Conservation (phyloP, 2,797 vertebrate species). For the Pogonophryne albipinna region DNA sequence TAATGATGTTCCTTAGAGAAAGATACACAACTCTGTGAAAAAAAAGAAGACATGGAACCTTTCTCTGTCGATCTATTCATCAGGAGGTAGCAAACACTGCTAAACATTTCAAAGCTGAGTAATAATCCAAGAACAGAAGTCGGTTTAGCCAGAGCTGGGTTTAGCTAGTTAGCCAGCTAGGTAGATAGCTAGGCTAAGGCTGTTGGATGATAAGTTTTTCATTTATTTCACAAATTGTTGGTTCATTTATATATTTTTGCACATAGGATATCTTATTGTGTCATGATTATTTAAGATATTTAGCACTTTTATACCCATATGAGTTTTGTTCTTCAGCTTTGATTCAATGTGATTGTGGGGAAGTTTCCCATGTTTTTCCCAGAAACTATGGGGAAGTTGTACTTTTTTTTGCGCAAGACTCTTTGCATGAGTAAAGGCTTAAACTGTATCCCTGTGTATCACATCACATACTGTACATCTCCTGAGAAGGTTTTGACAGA, state of each 20-base stretch:
- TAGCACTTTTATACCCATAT: not conserved
- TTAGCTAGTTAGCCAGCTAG: no score
- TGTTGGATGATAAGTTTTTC: no score
- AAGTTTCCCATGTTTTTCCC: slow-evolving; percentile 50
- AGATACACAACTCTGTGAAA: no score
- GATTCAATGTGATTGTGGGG: not conserved
- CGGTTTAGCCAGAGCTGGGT: no score
- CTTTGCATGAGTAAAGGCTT: not conserved
- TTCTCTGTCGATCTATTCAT: no score
- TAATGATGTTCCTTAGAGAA: no score
- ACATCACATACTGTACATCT: not conserved
- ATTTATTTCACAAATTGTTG: no score
- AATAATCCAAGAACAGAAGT: no score
- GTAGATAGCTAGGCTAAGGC: no score
- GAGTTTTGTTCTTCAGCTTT: slow-evolving; percentile 10
- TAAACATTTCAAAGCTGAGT: no score
- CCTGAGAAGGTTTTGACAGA: slow-evolving; percentile 15
- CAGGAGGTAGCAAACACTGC: no score
- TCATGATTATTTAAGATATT: not conserved
- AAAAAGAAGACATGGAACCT: no score
- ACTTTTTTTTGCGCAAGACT: slow-evolving; percentile 13
- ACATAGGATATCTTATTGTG: not conserved
- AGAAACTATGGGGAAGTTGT: slow-evolving; percentile 52
- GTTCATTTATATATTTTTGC: not conserved
- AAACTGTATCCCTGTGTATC: slow-evolving; percentile 4